Conservation (phyloP, 2,888 invertebrate species). For the Nysson spinosus region DNA sequence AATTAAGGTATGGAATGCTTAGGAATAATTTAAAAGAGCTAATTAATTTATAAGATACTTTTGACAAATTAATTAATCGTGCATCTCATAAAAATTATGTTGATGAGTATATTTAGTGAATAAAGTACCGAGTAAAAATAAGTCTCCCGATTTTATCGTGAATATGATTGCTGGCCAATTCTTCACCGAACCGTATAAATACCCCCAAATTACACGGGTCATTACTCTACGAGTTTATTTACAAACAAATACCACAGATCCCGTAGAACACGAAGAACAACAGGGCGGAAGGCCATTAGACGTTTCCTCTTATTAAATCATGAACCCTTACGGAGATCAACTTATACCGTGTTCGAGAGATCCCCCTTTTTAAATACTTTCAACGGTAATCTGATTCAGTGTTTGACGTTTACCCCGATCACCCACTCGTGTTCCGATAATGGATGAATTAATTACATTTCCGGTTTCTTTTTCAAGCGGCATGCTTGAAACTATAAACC, state of each 20-base stretch:
- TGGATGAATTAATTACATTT: too few relatives aligned
- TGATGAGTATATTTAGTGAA: too few relatives aligned
- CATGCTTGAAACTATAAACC: too few relatives aligned
- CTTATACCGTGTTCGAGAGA: slow-evolving; percentile 20
- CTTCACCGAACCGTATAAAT: slow-evolving; percentile 56
- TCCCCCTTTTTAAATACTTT: slow-evolving; percentile 17
- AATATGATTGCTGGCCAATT: slow-evolving; percentile 31
- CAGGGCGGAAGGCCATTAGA: slow-evolving; percentile 55
- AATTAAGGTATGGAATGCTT: too few relatives aligned
- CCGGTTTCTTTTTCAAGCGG: too few relatives aligned
- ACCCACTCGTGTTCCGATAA: too few relatives aligned
- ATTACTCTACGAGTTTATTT: slow-evolving; percentile 55
- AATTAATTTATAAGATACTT: too few relatives aligned
- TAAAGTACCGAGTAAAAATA: too few relatives aligned
- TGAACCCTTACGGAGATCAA: slow-evolving; percentile 17
- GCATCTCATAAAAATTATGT: too few relatives aligned
- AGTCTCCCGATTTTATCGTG: slow-evolving; percentile 33
- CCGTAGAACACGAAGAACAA: slow-evolving; percentile 48
- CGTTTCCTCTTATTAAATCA: slow-evolving; percentile 54
- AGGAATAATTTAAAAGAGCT: too few relatives aligned
- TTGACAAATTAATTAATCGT: too few relatives aligned
- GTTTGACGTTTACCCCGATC: background rate
- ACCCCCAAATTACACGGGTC: slow-evolving; percentile 59
- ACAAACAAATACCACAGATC: slow-evolving; percentile 37
- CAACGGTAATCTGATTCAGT: slow-evolving; percentile 14